Conservation (phyloP, 2,888 invertebrate species). For the Eutolmus rufibarbis region DNA sequence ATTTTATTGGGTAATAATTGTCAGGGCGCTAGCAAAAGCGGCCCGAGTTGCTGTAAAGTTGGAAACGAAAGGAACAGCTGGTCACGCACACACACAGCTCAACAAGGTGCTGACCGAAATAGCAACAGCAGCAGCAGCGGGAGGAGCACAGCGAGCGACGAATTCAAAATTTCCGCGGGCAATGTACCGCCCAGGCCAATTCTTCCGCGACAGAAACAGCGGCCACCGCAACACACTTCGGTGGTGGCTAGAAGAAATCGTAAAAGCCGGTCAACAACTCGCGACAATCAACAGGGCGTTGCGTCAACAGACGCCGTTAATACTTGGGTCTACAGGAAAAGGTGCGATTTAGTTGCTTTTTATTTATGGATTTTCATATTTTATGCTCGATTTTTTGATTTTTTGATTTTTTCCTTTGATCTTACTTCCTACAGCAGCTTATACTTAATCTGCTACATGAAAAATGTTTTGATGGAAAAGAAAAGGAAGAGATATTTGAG, state of each 20-base stretch:
- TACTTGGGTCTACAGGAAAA: slow-evolving; percentile 48
- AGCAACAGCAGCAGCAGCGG: neutral
- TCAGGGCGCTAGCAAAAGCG: neutral
- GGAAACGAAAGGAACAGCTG: slow-evolving; percentile 31
- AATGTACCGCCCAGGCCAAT: neutral
- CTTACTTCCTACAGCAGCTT: neutral
- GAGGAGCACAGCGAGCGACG: slow-evolving; percentile 16
- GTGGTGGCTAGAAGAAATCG: neutral
- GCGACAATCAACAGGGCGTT: slow-evolving; percentile 39
- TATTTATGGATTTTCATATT: neutral
- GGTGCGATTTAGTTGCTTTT: slow-evolving; percentile 4
- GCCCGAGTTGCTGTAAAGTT: neutral
- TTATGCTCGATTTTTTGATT: neutral
- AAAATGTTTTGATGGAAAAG: neutral
- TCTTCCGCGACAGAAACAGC: neutral
- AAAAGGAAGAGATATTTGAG: neutral
- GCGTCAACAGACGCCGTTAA: slow-evolving; percentile 48
- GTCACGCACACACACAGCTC: neutral
- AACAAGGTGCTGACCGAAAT: neutral
- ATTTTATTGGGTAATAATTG: slow-evolving; percentile 44
- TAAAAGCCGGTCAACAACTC: slow-evolving; percentile 32
- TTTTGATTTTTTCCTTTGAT: neutral
- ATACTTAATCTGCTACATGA: neutral
- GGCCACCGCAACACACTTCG: slow-evolving; percentile 40
- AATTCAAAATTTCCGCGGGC: neutral